A percentile compares a stretch with the other conserved stretches of the same genome.
Conservation (phyloP, 2,113 vertebrate genomes). For the Australoheros scitulus region DNA sequence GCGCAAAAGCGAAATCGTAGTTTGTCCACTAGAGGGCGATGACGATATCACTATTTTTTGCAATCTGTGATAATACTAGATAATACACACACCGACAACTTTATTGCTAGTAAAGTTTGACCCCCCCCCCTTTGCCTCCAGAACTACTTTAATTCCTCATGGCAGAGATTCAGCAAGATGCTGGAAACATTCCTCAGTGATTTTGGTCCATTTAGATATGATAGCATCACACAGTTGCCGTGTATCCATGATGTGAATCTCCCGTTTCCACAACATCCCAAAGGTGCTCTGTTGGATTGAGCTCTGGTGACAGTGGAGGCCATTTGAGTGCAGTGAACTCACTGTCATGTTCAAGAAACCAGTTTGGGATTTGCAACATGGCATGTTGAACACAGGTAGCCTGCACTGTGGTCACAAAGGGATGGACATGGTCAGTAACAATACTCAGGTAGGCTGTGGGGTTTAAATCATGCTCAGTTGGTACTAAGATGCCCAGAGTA, state of each 20-base stretch:
- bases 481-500: neutral
- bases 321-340: too few relatives aligned
- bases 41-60: too few relatives aligned
- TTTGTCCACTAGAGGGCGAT: constrained; percentile 29
- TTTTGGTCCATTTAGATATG: too few relatives aligned
- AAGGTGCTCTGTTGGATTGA: too few relatives aligned
- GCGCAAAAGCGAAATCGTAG: neutral
- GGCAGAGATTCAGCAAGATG: neutral
- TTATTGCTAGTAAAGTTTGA: neutral
- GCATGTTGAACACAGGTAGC: too few relatives aligned
- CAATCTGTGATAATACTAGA: neutral
- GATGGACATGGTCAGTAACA: neutral
- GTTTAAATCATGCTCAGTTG: neutral
- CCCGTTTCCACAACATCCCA: too few relatives aligned
- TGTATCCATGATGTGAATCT: too few relatives aligned
- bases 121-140: neutral
- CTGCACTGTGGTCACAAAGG: neutral
- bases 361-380: neutral
- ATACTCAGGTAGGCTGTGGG: too few relatives aligned
- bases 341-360: too few relatives aligned
- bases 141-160: neutral
- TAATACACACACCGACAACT: neutral
- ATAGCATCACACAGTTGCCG: too few relatives aligned
- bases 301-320: too few relatives aligned
- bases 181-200: neutral